Base-by-base conservation (phyloP, 2,888 invertebrate species). In the Mantis religiosa region DNA sequence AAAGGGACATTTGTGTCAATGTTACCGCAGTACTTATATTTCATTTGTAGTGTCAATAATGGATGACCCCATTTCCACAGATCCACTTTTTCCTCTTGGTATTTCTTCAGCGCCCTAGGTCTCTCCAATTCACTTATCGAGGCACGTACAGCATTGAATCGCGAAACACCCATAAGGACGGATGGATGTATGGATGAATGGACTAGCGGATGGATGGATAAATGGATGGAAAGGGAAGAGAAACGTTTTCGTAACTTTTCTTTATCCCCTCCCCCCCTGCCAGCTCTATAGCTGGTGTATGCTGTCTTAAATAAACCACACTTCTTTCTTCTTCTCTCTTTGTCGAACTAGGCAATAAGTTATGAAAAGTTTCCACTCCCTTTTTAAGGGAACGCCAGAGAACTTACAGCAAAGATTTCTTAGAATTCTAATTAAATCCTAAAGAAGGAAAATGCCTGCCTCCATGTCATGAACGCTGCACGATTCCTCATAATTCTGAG, bases 231-330 rank as follows among this genome's bases (percentile, higher is more conserved):
- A 54, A 85, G 47, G 85, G 85, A 27, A 47, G 47, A 47, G 54
- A 85, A 85, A 85, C 85, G 85, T 54, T 85, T 85, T 85, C 54
- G 85, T 85, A 85, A 85, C 85, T 85, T 85, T 85, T 85, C 14
- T 28, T 34, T 27, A 47, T 85, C 27, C 47, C 15, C 47, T 47
- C 15, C 6, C 14, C 27, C 12, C 85, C 0, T 85, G n/a, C n/a
- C n/a, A 14, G 27, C n/a, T 34, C n/a, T 3, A 54, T 1, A 15
- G 54, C 4, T 6, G 54, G 20, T 47, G 27, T 14, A 47, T 9
- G 85, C 41, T 85, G 41, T 27, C 54, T 84, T 84, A 84, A 47
- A 34, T 84, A 84, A 84, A 84, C 47, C 54, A 71, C 54, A 1
- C 25, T 71, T 71, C 20, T 20, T 71, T 3, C 3, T 4, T 54